Evolutionary conservation across 1,140 invertebrate species (phyloP), one percentile per base, ranked within the genome.

Genomic region (Sinonovacula constricta): DNA sequence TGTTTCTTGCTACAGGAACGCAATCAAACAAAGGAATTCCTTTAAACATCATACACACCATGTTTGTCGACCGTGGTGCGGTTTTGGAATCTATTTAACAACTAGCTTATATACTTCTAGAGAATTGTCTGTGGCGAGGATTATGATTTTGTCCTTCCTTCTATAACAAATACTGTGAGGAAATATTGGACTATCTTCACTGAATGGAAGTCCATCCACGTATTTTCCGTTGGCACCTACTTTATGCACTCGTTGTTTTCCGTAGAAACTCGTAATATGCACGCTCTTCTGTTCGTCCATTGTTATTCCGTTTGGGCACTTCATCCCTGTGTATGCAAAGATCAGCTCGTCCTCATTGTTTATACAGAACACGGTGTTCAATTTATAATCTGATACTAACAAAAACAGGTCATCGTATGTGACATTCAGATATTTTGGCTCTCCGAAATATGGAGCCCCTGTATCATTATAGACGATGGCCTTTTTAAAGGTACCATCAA

Each of bases 311-410:
- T 76, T 76, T 18, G 72, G 72, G 14, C 33, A 54, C 36, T 67
- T 49, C 53, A 76, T 76, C 1, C 63, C 72, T 5, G 45, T 7
- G 49, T 76, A 76, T 0, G 72, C 63, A 24, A 66, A 76, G 10
- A 76, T 76, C 4, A 76, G 36, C 36, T 76, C 72, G 22, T 76
- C 72, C 39, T 76, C 72, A 45, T 76, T 76, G 34, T 76, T 76
- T 54, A 76, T 67, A 45, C 72, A 76, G 4, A 76, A 31, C 0
- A 76, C 72, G 1, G 62, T 56, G 31, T 76, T 76, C 10, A 63
- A 49, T 59, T 76, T 76, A 59, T 76, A 76, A 59, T 76, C 72
- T 18, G 72, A 76, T 1, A 76, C 31, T 56, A 76, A 33, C 14
- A 76, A 28, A 67, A 67, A 76, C n/a, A 76, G 12, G 57, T 76